Percentiles rank a stretch among this genome's conserved stretches.
These are phyloP conservation scores for Epinotia ramella DNA, from an alignment of 2,888 invertebrate species.

Conservation along the genomic window DNA sequence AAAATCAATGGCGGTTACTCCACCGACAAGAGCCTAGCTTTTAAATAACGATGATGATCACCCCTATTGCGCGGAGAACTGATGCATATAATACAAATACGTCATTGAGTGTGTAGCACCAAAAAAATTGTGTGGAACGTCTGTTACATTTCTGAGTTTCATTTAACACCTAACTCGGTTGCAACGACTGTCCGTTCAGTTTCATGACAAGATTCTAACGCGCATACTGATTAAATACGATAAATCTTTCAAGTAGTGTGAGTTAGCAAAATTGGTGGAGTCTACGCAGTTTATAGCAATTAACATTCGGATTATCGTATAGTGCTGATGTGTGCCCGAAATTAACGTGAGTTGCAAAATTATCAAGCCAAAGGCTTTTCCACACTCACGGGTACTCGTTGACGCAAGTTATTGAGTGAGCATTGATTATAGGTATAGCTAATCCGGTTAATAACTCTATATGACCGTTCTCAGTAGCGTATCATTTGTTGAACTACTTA, in stretches of 20 bases:
- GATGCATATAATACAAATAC: too few relatives aligned
- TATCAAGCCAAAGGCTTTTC: not conserved
- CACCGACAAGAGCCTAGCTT: too few relatives aligned
- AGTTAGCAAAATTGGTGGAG: not conserved
- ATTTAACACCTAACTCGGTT: not conserved
- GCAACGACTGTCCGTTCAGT: not conserved
- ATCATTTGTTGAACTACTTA: too few relatives aligned
- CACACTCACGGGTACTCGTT: not conserved
- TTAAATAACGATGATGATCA: too few relatives aligned
- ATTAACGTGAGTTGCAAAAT: not conserved
- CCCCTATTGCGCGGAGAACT: too few relatives aligned
- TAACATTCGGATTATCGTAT: not conserved
- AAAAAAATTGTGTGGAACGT: too few relatives aligned
- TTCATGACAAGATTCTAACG: not conserved
- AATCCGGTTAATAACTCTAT: not conserved
- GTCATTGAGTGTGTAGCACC: too few relatives aligned
- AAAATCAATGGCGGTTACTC: too few relatives aligned
- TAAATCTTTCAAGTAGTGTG: not conserved
- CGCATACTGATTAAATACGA: not conserved
- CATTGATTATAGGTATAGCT: not conserved
- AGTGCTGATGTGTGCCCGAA: not conserved
- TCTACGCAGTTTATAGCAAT: not conserved
- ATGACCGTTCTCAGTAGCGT: too few relatives aligned
- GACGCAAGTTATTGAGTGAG: conserved; percentile 1
- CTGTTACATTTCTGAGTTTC: not conserved